Base-by-base conservation (phyloP, 92 coral and sea anemone species). In the Epizoanthus fatuus region DNA sequence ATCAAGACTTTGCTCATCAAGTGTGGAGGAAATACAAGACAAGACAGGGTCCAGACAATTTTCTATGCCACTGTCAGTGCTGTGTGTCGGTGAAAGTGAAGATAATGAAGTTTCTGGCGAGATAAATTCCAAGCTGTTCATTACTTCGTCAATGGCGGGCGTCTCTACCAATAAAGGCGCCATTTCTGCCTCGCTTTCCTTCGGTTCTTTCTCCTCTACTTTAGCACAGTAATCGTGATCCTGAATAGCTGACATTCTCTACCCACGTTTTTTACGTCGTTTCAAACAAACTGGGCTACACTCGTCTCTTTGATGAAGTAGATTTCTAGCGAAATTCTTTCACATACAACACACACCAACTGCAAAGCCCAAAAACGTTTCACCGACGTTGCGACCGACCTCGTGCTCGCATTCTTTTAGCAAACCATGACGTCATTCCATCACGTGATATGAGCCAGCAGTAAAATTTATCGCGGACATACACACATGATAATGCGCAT, bases 51-150 rank as follows among this genome's bases (percentile, higher is more conserved):
- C 96, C 82, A 90, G 11, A 2, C 90, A 86, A 52, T 85, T 86
- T 51, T 97, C 99, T 19, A 97, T 87, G 9, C 99, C 99, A 75
- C 99, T 97, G 71, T 97, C 99, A 70, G 86, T 74, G 70, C 99
- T 97, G 65, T 95, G 96, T 40, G 99, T 80, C 13, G 99, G 99
- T 29, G 99, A 97, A 42, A 86, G 90, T 40, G 97, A 79, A 75
- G 92, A 90, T 12, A 63, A 22, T 4, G 84, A 39, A 2, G 17
- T 51, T 39, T 69, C 73, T 19, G 82, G 47, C 42, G 70, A 19
- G 39, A 60, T 40, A 59, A 60, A 42, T 39, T 59, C 58, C 57
- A 62, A n/a, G 51, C 56, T n/a, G 14, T 77, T 40, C 57, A 44
- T 42, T 39, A 55, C 70, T 38, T 59, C 68, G 35, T 80, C 38